These are phyloP conservation scores for Dorcus parallelipipedus DNA, from an alignment of 2,888 invertebrate genomes.

Conservation along the genomic window DNA sequence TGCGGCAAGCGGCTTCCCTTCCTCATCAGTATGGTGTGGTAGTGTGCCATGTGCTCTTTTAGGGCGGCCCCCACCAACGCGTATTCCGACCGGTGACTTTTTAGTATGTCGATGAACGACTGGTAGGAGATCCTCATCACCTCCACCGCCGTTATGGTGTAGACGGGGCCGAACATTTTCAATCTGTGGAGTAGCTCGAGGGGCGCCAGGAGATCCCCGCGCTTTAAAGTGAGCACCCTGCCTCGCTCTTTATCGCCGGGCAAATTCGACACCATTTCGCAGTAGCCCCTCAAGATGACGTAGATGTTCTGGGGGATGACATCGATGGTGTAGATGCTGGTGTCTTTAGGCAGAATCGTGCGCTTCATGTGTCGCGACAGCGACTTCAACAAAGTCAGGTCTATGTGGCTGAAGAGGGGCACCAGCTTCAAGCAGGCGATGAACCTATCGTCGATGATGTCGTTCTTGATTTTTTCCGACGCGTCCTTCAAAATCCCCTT, in stretches of 20 bases:
- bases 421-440: conserved; percentile 10
- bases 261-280: conserved; percentile 16
- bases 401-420: conserved; percentile 17
- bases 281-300: conserved; percentile 22
- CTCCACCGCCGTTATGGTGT: conserved; percentile 21
- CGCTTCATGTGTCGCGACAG: conserved; percentile 10
- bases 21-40: conserved; percentile 14
- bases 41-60: conserved; percentile 10
- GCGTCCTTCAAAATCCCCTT: conserved; percentile 19
- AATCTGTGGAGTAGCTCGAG: conserved; percentile 21
- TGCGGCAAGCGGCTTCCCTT: conserved; percentile 18
- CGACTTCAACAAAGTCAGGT: conserved; percentile 4
- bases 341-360: conserved; percentile 17
- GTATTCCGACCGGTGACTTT: conserved; percentile 9
- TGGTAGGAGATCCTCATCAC: conserved; percentile 17
- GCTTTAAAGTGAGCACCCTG: conserved; percentile 13
- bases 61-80: conserved; percentile 14
- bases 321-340: conserved; percentile 10
- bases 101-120: conserved; percentile 10
- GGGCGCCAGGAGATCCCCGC: conserved; percentile 20
- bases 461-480: conserved; percentile 17
- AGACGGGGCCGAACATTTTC: conserved; percentile 12
- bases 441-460: conserved; percentile 18
- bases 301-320: conserved; percentile 12
- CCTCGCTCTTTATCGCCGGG: conserved; percentile 20